Evolutionary conservation across 2,888 invertebrate genomes (phyloP).

Genomic region (Sceliomorpha sp.): DNA sequence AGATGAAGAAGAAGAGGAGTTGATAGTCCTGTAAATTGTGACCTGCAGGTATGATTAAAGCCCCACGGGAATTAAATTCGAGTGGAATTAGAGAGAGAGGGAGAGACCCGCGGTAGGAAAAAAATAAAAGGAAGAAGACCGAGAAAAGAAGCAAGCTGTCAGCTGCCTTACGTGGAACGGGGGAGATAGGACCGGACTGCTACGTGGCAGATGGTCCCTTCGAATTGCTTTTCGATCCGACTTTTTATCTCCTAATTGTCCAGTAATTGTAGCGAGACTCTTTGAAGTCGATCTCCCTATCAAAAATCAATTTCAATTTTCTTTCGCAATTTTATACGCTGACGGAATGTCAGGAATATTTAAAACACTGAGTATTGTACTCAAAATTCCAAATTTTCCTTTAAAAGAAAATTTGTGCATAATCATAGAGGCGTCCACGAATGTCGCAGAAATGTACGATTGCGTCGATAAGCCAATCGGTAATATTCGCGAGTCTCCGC

Average conservation of each 20-base stretch:
- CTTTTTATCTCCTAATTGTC: conserved; percentile 44
- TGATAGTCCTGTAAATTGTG: conserved; percentile 19
- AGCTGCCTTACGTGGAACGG: conserved; percentile 48
- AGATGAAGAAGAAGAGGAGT: conserved; percentile 52
- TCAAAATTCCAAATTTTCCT: no score
- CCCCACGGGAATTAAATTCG: conserved; percentile 39
- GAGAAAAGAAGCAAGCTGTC: conserved; percentile 31
- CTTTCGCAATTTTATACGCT: no score
- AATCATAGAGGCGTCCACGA: no score
- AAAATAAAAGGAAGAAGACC: conserved; percentile 16
- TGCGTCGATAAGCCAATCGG: no score
- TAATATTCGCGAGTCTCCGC: no score
- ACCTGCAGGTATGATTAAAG: conserved; percentile 44
- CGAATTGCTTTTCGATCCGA: conserved; percentile 49
- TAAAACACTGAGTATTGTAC: no score
- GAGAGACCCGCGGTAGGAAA: conserved; percentile 11
- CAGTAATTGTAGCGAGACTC: conserved; percentile 36
- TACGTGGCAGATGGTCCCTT: conserved; percentile 43
- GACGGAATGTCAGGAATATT: no score
- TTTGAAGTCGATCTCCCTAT: conserved; percentile 10
- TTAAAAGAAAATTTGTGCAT: no score
- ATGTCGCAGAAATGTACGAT: no score
- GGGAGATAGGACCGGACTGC: conserved; percentile 25
- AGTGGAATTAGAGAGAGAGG: conserved; percentile 25
- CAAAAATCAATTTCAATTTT: neutral